Percentiles rank a stretch among this genome's conserved stretches.
phyloP scores from a whole-genome alignment of 92 coral and sea anemone species.

The Parazoanthus atlanticus region DNA sequence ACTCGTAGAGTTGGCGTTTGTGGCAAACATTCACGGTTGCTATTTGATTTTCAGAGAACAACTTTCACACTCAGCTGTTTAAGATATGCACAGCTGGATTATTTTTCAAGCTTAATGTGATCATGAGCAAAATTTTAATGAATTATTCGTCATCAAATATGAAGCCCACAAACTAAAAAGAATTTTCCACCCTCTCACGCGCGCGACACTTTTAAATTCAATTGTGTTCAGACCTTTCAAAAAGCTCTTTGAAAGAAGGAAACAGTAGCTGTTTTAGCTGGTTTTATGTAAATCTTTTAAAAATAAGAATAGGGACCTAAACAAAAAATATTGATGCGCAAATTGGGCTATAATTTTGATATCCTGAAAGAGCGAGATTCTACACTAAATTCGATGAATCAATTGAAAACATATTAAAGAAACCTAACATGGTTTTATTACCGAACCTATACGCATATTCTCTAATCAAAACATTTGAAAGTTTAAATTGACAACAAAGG shows the following conservation, averaged over 20 bases:
- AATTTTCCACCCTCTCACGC: background rate
- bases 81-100: constrained; percentile 80
- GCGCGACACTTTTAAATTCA: constrained; percentile 23
- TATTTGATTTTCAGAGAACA: constrained; percentile 74
- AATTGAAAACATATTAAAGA: background rate
- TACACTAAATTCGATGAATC: background rate
- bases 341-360: background rate
- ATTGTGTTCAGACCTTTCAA: constrained; percentile 19
- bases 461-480: background rate
- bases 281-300: constrained; percentile 2
- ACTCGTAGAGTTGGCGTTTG: constrained; percentile 58
- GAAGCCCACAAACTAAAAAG: constrained; percentile 61
- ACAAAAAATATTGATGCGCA: constrained; percentile 16
- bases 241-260: constrained; percentile 8
- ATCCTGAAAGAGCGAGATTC: background rate
- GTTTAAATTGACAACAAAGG: constrained; percentile 2
- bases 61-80: constrained; percentile 69
- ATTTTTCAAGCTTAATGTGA: constrained; percentile 70
- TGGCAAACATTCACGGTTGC: constrained; percentile 78
- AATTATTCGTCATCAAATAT: constrained; percentile 75
- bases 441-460: background rate
- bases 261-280: constrained; percentile 18
- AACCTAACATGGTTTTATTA: background rate
- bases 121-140: constrained; percentile 76
- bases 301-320: background rate